phyloP scores from a whole-genome alignment of 2,113 vertebrate genomes.

The Oenanthe melanoleuca region DNA sequence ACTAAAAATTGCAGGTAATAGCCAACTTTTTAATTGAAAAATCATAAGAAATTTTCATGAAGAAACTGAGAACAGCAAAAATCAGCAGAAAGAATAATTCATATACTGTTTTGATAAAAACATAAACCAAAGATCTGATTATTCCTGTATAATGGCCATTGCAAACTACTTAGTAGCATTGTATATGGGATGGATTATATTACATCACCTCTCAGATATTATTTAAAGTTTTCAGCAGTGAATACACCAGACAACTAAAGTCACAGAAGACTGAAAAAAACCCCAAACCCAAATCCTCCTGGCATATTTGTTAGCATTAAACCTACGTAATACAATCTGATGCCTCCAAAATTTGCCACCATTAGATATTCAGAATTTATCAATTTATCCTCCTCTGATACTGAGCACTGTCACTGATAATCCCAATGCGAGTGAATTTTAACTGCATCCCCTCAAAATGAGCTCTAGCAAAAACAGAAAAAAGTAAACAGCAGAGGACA shows the following conservation, averaged over 20 bases:
- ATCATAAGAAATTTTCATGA: neutral
- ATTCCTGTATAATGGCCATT: neutral
- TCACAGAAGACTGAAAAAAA: neutral
- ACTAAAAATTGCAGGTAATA: neutral
- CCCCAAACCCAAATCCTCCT: fast-evolving
- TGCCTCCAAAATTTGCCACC: neutral
- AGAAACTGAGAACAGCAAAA: neutral
- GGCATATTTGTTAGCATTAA: neutral
- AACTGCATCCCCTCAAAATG: neutral
- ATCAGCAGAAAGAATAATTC: neutral
- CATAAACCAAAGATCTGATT: neutral
- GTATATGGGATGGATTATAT: neutral
- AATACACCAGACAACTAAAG: neutral
- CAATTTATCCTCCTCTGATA: neutral
- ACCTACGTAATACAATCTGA: neutral
- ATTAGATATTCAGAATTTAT: neutral
- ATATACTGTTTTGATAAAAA: neutral
- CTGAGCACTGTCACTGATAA: neutral
- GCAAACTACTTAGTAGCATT: neutral
- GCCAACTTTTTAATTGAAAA: neutral
- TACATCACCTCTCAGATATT: neutral
- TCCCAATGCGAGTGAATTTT: neutral
- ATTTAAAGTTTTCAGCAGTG: neutral
- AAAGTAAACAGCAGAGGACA: neutral
- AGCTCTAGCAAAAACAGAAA: neutral